phyloP scores from a whole-genome alignment of 2,888 invertebrate genomes.

The Epinotia ramella region DNA sequence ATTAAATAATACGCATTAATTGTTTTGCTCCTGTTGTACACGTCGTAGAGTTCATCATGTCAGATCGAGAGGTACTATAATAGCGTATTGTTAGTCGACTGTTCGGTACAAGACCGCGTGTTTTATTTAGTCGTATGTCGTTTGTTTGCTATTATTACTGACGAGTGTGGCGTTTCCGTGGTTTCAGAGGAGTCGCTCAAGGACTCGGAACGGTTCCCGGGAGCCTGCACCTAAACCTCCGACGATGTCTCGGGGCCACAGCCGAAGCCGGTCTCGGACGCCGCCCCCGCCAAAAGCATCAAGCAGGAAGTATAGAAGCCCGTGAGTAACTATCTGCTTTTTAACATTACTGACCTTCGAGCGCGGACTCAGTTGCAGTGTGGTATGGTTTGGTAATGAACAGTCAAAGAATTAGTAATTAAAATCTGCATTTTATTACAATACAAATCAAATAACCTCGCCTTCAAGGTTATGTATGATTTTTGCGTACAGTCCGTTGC shows the following conservation, averaged over 20 bases:
- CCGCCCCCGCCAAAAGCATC: constrained; percentile 81
- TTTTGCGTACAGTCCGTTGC: constrained; percentile 59
- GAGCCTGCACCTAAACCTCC: constrained; percentile 75
- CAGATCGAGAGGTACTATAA: constrained; percentile 82
- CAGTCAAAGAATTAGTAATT: constrained; percentile 16
- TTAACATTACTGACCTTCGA: constrained; percentile 32
- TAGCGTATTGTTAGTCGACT: constrained; percentile 60
- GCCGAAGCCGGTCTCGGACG: constrained; percentile 82
- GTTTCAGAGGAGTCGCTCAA: constrained; percentile 82
- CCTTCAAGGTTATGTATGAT: constrained; percentile 65
- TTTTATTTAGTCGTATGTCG: constrained; percentile 63
- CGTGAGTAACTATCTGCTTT: constrained; percentile 65
- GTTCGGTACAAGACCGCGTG: constrained; percentile 68
- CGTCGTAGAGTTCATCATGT: constrained; percentile 69
- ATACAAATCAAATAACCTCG: constrained; percentile 66
- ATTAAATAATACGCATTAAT: constrained; percentile 66
- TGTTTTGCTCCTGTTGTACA: constrained; percentile 61
- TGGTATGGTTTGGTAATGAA: constrained; percentile 27
- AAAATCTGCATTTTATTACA: constrained; percentile 45
- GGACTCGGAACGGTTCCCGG: constrained; percentile 81
- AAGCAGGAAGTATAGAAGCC: constrained; percentile 80
- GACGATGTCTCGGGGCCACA: constrained; percentile 78
- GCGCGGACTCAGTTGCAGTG: constrained; percentile 16
- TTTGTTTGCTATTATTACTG: constrained; percentile 58
- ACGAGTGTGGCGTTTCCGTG: constrained; percentile 55